Base-by-base conservation (phyloP, 2,113 vertebrate genomes). In the Nanorana parkeri region DNA sequence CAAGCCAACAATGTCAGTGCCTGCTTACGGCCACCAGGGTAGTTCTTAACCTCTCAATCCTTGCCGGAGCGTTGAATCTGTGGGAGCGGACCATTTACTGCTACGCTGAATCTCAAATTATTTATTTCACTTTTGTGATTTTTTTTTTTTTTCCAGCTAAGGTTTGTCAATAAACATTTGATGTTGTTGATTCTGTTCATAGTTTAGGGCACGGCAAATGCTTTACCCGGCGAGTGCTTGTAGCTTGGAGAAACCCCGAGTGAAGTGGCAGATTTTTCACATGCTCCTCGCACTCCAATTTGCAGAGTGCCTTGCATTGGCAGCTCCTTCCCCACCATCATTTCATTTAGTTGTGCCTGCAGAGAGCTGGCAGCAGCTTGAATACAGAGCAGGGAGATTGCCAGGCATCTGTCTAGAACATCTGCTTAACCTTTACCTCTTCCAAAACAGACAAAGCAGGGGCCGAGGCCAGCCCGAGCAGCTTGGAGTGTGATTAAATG, bases 401-500 rank as follows among this genome's bases (percentile, higher is more conserved):
- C 4, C 17, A 20, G 65, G 64, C 77, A 79, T 79, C 77, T 79
- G 77, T 47, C 52, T 17, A 19, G 16, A 79, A 79, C 77, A 79
- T 68, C 77, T 79, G 77, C 77, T n/a, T 79, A 68, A 79, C 77
- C 77, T 79, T 79, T 79, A 60, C 77, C 66, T 79, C 77, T 60
- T 79, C 77, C 77, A 79, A 79, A 69, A 69, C 3, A 68, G 77
- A 79, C 64, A 68, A 68, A 60, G 54, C 77, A 52, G 29, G 26
- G 20, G 77, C 77, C 65, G 24, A 20, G 64, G 77, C 47, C 0
- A 67, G 28, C 63, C 4, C 29, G n/a, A 78, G 63, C 41, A 17
- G 76, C 47, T 47, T 13, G 17, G 41, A 26, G 17, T 19, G 26
- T n/a, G 63, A 52, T 52, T 29, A 67, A 78, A 78, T 16, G 17